Evolutionary conservation across 2,113 vertebrate species (phyloP), one percentile per base, ranked within the genome.

Genomic region (Microcebus murinus): DNA sequence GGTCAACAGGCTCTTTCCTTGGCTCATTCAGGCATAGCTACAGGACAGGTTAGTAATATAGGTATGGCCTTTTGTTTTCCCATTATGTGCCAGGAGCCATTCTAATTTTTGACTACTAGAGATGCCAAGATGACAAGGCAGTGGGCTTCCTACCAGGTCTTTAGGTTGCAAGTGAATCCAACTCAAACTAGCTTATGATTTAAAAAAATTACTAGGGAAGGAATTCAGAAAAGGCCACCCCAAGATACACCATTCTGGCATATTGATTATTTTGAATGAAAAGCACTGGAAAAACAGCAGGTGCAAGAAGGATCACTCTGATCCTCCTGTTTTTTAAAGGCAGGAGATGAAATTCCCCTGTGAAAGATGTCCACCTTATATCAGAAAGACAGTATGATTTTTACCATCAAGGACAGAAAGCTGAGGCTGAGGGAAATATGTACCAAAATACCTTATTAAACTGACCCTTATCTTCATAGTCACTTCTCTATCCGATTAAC

Each of bases 171-270:
- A 83, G 10, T 36, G 45, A 95, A 77, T 79, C 29, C 29, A 92
- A 79, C 23, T 79, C 73, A 85, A 93, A 95, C 50, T 57, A 85
- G 15, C 4, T 94, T 67, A 63, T 92, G n/a, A 63, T 92, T 39
- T 29, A 31, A 59, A 50, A 86, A 86, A 45, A 83, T 70, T 45
- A 86, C 39, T 36, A 67, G 15, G 67, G 34, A 71, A 25, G 45
- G 17, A 36, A 11, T 79, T 31, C 67, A 93, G 34, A 55, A 67
- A 5, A 77, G 29, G 21, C 48, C 59, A 77, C 4, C 18, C 20
- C 29, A 8, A 77, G 55, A 65, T 29, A 76, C 14, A 36, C 4
- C 48, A 1, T n/a, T 42, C n/a, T 63, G 36, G 65, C 3, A 59
- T 70, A 59, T 36, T 14, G 52, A 14, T 2, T 55, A 55, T 76